Conservation (phyloP, 2,888 invertebrate genomes). For the Trichopoda pennipes region DNA sequence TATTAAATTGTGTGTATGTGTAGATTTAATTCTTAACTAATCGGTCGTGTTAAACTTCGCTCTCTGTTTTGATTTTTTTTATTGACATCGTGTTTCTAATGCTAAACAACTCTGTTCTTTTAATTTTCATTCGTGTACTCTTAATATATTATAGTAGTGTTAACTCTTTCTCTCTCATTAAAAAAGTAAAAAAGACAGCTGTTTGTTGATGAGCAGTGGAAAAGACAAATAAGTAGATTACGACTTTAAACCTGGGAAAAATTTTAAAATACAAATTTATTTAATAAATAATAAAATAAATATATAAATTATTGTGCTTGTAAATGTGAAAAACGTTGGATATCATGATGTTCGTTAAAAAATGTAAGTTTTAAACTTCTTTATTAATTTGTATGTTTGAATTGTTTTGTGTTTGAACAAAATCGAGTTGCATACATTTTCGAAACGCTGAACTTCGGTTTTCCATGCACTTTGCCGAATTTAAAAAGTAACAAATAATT, state of each 20-base stretch:
- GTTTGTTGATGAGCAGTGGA: conserved; percentile 38
- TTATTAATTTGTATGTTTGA: neutral
- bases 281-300: conserved; percentile 14
- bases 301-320: neutral
- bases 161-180: conserved; percentile 63
- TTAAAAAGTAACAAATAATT: too few species aligned
- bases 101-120: conserved; percentile 64
- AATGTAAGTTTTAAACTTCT: conserved; percentile 45
- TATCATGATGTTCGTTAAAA: conserved; percentile 50
- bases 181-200: conserved; percentile 61
- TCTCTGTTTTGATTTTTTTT: conserved; percentile 62
- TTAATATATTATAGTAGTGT: conserved; percentile 35
- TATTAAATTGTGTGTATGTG: neutral
- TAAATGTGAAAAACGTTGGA: conserved; percentile 9
- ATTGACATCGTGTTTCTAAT: conserved; percentile 31
- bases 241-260: conserved; percentile 18
- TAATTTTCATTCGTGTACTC: conserved; percentile 8
- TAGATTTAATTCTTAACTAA: conserved; percentile 32
- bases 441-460: neutral
- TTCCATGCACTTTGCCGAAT: too few species aligned
- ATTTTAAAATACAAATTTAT: conserved; percentile 8
- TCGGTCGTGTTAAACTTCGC: conserved; percentile 18
- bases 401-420: neutral
- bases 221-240: conserved; percentile 5
- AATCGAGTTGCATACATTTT: neutral